phyloP scores from a whole-genome alignment of 2,888 invertebrate genomes.

The Heliconius cydno region DNA sequence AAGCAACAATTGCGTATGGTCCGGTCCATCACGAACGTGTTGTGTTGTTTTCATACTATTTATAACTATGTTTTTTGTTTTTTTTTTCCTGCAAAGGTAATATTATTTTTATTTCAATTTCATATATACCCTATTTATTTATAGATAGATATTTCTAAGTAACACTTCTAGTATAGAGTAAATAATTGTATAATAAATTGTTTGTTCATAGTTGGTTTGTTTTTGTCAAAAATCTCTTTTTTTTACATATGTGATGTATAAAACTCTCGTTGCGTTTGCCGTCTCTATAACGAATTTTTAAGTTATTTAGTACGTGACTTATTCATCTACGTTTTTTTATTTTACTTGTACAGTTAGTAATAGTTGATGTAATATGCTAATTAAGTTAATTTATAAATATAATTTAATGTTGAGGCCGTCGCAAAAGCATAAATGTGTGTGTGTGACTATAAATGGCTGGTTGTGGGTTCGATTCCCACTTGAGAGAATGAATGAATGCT shows the following conservation, averaged over 20 bases:
- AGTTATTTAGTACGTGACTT: constrained; percentile 22
- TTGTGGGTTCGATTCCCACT: too few species aligned
- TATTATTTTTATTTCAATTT: too few species aligned
- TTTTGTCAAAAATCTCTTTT: constrained; percentile 64
- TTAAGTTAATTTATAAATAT: background rate
- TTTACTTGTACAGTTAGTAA: too few species aligned
- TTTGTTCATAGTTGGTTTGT: constrained; percentile 46
- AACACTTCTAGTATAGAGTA: too few species aligned
- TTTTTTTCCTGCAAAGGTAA: too few species aligned
- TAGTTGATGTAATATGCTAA: too few species aligned
- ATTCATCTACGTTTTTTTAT: constrained; percentile 1
- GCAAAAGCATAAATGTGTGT: too few species aligned
- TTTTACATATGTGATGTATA: constrained; percentile 72
- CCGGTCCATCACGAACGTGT: background rate
- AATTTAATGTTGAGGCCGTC: background rate
- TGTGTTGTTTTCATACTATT: background rate
- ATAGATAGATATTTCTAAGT: too few species aligned
- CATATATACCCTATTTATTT: too few species aligned
- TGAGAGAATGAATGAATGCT: too few species aligned
- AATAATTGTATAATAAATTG: background rate
- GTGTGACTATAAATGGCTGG: too few species aligned
- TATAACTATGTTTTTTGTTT: background rate
- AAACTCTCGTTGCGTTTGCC: constrained; percentile 63
- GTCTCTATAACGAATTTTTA: constrained; percentile 26
- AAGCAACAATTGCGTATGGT: background rate